phyloP scores from a whole-genome alignment of 64 coral and sea anemone genomes.

The Montipora cactus region DNA sequence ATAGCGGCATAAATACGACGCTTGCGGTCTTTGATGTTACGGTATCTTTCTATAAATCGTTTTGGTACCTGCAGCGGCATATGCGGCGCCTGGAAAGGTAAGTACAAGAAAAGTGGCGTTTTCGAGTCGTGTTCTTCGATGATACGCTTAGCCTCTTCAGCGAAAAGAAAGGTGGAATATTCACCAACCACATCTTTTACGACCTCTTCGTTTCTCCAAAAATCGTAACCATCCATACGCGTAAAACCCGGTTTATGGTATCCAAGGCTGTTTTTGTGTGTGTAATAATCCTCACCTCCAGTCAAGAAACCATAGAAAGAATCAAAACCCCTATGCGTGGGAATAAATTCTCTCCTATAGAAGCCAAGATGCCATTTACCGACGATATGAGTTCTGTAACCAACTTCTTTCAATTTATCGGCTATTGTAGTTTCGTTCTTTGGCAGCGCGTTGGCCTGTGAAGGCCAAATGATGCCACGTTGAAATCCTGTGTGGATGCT shows the following conservation, averaged over 20 bases:
- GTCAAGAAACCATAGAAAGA: slow-evolving; percentile 49
- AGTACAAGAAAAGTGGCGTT: slow-evolving; percentile 51
- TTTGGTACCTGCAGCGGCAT: slow-evolving; percentile 43
- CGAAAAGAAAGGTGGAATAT: slow-evolving; percentile 56
- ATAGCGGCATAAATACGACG: slow-evolving; percentile 59
- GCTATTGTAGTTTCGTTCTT: slow-evolving; percentile 71
- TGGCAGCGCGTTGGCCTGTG: slow-evolving; percentile 58
- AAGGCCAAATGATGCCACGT: slow-evolving; percentile 59
- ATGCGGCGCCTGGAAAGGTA: slow-evolving; percentile 68
- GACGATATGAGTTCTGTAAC: slow-evolving; percentile 44
- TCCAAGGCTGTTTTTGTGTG: slow-evolving; percentile 39
- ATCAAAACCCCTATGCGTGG: slow-evolving; percentile 43
- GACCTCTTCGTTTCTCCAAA: slow-evolving; percentile 52
- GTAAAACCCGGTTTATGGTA: slow-evolving; percentile 23
- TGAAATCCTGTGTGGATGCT: slow-evolving; percentile 73
- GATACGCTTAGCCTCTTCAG: slow-evolving; percentile 48
- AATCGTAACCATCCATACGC: slow-evolving; percentile 56
- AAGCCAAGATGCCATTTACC: slow-evolving; percentile 63
- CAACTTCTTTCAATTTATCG: slow-evolving; percentile 48
- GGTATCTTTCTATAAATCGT: slow-evolving; percentile 38
- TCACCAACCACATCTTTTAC: slow-evolving; percentile 11
- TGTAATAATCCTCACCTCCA: slow-evolving; percentile 60
- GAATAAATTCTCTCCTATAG: slow-evolving; percentile 9
- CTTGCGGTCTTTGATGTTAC: slow-evolving; percentile 39
- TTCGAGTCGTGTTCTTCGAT: slow-evolving; percentile 39